A percentile compares a stretch with the other conserved stretches of the same genome.
Evolutionary conservation across 92 coral and sea anemone species (phyloP).

Genomic region (Bergia sp.): DNA sequence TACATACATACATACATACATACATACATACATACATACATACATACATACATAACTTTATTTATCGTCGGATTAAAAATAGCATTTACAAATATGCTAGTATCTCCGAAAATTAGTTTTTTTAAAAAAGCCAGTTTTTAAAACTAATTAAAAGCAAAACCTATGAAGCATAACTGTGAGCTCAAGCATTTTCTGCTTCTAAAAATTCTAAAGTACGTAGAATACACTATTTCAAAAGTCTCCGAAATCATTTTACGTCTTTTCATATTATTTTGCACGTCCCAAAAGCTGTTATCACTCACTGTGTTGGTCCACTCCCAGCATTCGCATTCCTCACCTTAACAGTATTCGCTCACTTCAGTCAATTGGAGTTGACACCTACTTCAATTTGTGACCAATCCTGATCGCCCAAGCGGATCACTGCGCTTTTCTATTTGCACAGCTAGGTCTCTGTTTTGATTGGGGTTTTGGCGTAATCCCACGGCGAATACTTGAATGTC

Average conservation of each 20-base stretch:
- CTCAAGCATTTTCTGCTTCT: too few relatives aligned
- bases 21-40: too few relatives aligned
- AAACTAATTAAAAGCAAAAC: too few relatives aligned
- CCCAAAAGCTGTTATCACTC: neutral
- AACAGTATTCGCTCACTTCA: neutral
- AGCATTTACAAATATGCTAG: too few relatives aligned
- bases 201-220: too few relatives aligned
- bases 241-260: too few relatives aligned
- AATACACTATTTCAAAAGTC: neutral
- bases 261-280: neutral
- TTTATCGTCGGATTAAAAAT: too few relatives aligned
- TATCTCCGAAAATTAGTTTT: too few relatives aligned
- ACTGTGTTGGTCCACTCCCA: neutral
- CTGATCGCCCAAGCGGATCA: slow-evolving; percentile 1
- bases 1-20: too few relatives aligned
- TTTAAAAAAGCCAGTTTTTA: too few relatives aligned
- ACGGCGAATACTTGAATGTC: neutral
- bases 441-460: neutral
- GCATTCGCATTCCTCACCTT: neutral
- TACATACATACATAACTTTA: too few relatives aligned
- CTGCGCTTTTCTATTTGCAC: neutral
- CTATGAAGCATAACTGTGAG: too few relatives aligned
- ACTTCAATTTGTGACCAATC: neutral
- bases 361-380: neutral
- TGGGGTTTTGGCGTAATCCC: neutral